Conservation (phyloP, 2,113 vertebrate genomes). For the Trinectes maculatus region DNA sequence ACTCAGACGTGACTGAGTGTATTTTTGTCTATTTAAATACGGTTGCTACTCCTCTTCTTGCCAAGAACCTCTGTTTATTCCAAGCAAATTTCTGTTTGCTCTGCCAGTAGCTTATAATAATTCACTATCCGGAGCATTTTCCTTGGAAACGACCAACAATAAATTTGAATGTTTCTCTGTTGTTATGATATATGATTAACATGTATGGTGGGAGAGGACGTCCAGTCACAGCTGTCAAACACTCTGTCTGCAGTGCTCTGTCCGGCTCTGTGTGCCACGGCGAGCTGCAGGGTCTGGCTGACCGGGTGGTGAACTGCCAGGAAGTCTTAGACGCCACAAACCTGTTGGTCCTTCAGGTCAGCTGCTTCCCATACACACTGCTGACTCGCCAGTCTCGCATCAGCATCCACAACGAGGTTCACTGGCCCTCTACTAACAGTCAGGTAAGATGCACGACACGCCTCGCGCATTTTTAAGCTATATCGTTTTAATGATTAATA, state of each 20-base stretch:
- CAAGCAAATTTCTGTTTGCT: neutral
- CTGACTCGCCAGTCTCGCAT: constrained; percentile 96
- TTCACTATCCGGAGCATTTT: constrained; percentile 27
- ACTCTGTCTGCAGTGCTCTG: constrained; percentile 75
- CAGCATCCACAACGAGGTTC: constrained; percentile 92
- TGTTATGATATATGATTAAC: neutral
- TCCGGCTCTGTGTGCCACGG: constrained; percentile 92
- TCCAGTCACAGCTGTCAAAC: too few relatives aligned
- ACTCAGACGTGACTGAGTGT: too few relatives aligned
- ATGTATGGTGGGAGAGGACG: neutral
- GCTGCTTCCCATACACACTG: constrained; percentile 94
- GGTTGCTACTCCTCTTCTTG: neutral
- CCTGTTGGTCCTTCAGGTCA: constrained; percentile 97
- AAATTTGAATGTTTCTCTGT: neutral
- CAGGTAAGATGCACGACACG: constrained; percentile 78
- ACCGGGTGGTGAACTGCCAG: constrained; percentile 95
- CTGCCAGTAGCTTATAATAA: constrained; percentile 23
- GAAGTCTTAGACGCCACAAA: constrained; percentile 95
- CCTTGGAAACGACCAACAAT: constrained; percentile 2
- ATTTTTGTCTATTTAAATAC: neutral
- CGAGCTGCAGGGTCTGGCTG: constrained; percentile 93
- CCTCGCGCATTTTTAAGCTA: neutral
- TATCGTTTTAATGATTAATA: too few relatives aligned
- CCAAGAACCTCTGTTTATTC: neutral
- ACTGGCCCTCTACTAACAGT: constrained; percentile 88